A percentile compares a stretch with the other conserved stretches of the same genome.
Evolutionary conservation across 1,140 invertebrate species (phyloP).

Genomic region (Agrypnia vestita): DNA sequence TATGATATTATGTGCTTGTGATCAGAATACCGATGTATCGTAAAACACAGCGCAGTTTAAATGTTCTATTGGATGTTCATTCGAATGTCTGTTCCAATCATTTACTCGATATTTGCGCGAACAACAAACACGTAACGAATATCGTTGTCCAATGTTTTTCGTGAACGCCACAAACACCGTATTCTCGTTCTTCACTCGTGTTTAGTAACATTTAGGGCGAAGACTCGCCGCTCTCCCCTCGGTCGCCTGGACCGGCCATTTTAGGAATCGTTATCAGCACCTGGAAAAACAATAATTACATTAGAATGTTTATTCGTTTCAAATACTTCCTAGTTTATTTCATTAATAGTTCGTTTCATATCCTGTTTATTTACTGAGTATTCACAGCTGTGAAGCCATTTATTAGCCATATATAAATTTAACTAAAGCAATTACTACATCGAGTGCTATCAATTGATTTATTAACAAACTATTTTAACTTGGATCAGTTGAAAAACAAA

Average conservation of each 20-base stretch:
- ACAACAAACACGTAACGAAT: constrained; percentile 22
- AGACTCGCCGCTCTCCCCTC: constrained; percentile 12
- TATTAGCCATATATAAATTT: too few relatives aligned
- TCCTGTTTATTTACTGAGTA: too few relatives aligned
- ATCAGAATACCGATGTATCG: constrained; percentile 43
- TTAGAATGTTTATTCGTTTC: too few relatives aligned
- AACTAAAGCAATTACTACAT: too few relatives aligned
- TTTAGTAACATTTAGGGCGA: constrained; percentile 20
- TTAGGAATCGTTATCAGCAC: constrained; percentile 50
- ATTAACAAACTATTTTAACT: too few relatives aligned
- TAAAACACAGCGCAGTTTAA: constrained; percentile 37
- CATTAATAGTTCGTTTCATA: too few relatives aligned
- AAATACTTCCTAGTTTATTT: too few relatives aligned
- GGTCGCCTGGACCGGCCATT: not conserved
- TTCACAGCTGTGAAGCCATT: too few relatives aligned
- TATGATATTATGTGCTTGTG: constrained; percentile 40
- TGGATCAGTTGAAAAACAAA: too few relatives aligned
- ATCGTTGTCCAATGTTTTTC: constrained; percentile 39
- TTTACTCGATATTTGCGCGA: constrained; percentile 32
- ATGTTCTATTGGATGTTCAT: constrained; percentile 34
- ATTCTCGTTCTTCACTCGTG: constrained; percentile 24
- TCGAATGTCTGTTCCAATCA: constrained; percentile 26
- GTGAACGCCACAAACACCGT: not conserved
- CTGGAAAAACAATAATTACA: constrained; percentile 33
- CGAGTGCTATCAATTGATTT: too few relatives aligned